Evolutionary conservation across 2,797 vertebrate genomes (phyloP).

Genomic region (Macroramphosus scolopax): DNA sequence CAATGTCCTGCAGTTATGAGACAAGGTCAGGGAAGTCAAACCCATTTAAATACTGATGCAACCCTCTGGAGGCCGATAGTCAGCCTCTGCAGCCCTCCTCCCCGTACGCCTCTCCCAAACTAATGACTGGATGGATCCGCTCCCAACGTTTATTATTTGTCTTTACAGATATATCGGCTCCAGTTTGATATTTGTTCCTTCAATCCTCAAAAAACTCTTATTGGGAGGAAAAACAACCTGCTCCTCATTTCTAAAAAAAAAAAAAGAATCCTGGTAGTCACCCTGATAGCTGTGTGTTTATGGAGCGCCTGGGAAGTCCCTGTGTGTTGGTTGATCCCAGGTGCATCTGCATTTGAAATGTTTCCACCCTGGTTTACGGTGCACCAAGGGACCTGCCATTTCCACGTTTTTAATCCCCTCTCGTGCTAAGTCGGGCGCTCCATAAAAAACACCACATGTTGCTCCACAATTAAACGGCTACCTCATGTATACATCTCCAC

Average conservation of each 20-base stretch:
- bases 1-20: constrained; percentile 78
- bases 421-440: constrained; percentile 68
- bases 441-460: constrained; percentile 81
- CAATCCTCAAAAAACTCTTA: no score
- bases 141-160: constrained; percentile 58
- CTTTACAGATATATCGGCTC: constrained; percentile 5
- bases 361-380: constrained; percentile 76
- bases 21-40: constrained; percentile 75
- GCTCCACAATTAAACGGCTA: constrained; percentile 69
- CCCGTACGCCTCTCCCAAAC: constrained; percentile 53
- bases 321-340: constrained; percentile 70
- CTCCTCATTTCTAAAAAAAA: constrained; percentile 59
- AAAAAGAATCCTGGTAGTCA: constrained; percentile 29
- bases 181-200: no score
- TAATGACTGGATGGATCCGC: constrained; percentile 60
- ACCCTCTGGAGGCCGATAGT: constrained; percentile 62
- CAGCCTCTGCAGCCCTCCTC: constrained; percentile 54
- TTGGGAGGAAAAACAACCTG: constrained; percentile 67
- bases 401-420: constrained; percentile 76
- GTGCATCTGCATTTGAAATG: constrained; percentile 73
- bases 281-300: constrained; percentile 37
- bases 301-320: constrained; percentile 43
- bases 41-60: constrained; percentile 78
- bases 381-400: constrained; percentile 75
- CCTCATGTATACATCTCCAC: constrained; percentile 59